Evolutionary conservation across 2,797 vertebrate species (phyloP).

Genomic region (Benthosema pterotum): DNA sequence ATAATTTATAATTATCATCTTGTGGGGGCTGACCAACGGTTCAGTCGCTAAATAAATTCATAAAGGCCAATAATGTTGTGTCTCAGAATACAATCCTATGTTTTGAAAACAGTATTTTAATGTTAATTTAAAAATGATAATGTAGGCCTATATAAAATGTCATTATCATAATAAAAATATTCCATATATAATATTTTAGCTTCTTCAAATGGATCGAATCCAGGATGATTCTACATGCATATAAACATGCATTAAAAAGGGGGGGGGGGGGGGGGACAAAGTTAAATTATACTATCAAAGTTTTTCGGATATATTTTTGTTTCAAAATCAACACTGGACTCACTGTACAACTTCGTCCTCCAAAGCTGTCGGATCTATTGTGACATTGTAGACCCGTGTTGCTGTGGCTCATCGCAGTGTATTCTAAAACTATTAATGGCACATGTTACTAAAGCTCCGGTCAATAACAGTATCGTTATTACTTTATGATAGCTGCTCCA

Average conservation of each 20-base stretch:
- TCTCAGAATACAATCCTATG: background rate
- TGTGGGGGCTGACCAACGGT: constrained; percentile 39
- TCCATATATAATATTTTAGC: background rate
- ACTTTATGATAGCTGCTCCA: constrained; percentile 56
- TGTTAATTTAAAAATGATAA: background rate
- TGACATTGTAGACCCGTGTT: background rate
- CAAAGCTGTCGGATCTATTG: background rate
- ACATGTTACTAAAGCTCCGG: constrained; percentile 30
- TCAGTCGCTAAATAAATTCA: constrained; percentile 20
- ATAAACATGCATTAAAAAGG: background rate
- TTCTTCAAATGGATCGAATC: background rate
- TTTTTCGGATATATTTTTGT: too few relatives aligned
- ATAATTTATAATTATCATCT: constrained; percentile 48
- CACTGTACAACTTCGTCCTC: constrained; percentile 13
- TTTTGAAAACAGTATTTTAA: background rate
- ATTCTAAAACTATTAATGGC: constrained; percentile 57
- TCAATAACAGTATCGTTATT: constrained; percentile 54
- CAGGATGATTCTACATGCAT: background rate
- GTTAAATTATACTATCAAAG: background rate
- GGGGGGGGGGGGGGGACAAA: too few relatives aligned
- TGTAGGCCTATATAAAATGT: background rate
- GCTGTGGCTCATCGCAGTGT: constrained; percentile 41
- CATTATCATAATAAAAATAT: background rate
- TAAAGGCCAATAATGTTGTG: background rate
- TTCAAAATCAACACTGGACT: background rate